Evolutionary conservation across 2,888 invertebrate genomes (phyloP).

Genomic region (Coelogynopora nodosa): DNA sequence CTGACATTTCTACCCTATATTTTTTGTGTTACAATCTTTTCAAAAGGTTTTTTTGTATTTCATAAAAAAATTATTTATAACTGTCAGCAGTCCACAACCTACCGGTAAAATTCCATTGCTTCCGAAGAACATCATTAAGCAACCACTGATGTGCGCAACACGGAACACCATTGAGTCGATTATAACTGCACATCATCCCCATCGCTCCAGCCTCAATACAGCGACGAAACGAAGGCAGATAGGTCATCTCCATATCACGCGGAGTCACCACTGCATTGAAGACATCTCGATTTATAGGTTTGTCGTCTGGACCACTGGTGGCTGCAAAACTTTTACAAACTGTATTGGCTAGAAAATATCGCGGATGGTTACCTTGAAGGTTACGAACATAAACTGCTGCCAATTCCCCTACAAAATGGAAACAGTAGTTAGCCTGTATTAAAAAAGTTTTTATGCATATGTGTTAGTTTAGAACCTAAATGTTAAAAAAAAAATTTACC

Average conservation of each 20-base stretch:
- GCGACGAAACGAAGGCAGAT: conserved; percentile 55
- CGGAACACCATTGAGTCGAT: conserved; percentile 54
- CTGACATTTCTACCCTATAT: too few relatives aligned
- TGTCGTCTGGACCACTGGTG: conserved; percentile 44
- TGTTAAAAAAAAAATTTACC: background rate
- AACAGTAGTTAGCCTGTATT: background rate
- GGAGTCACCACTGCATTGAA: conserved; percentile 50
- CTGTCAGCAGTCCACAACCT: too few relatives aligned
- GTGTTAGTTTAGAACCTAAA: background rate
- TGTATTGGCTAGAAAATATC: conserved; percentile 43
- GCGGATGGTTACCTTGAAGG: conserved; percentile 46
- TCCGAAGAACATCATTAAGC: conserved; percentile 48
- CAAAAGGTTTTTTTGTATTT: too few relatives aligned
- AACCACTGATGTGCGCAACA: conserved; percentile 50
- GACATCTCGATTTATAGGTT: conserved; percentile 39
- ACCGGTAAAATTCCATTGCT: conserved; percentile 48
- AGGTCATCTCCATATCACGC: conserved; percentile 55
- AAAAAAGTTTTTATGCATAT: background rate
- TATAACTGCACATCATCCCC: conserved; percentile 60
- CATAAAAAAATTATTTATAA: too few relatives aligned
- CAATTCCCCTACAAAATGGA: background rate
- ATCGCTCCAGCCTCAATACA: conserved; percentile 57
- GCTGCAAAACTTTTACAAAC: conserved; percentile 45
- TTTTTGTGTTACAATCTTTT: too few relatives aligned
- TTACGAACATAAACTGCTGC: conserved; percentile 42